Conservation (phyloP, 2,113 vertebrate genomes). For the Barbus barbus region DNA sequence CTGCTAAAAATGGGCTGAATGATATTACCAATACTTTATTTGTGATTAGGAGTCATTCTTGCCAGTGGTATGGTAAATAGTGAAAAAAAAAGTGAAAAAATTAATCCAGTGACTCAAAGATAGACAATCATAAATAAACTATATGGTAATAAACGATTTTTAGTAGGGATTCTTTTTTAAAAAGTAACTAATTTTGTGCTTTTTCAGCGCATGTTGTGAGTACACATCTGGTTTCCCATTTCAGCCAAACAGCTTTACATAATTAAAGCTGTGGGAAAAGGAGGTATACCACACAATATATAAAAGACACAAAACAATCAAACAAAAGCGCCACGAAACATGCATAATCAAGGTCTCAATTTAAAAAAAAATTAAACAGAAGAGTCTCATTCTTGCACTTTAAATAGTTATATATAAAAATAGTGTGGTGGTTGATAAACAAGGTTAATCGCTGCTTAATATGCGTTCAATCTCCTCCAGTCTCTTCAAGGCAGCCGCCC, state of each 20-base stretch:
- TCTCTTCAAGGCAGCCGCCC: constrained; percentile 94
- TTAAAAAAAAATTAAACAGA: constrained; percentile 8
- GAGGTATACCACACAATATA: background rate
- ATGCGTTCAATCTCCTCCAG: constrained; percentile 98
- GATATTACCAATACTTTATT: constrained; percentile 66
- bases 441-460: constrained; percentile 88
- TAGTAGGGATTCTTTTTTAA: background rate
- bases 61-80: constrained; percentile 68
- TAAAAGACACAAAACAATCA: constrained; percentile 3
- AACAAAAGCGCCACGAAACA: constrained; percentile 30
- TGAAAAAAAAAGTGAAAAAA: constrained; percentile 36
- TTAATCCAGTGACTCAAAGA: constrained; percentile 16
- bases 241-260: constrained; percentile 12
- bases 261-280: constrained; percentile 35
- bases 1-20: constrained; percentile 52
- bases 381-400: constrained; percentile 43
- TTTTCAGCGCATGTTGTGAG: constrained; percentile 4
- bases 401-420: constrained; percentile 69
- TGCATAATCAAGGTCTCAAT: constrained; percentile 48
- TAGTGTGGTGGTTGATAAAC: constrained; percentile 58
- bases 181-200: constrained; percentile 40
- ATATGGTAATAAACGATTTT: constrained; percentile 43
- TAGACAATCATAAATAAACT: constrained; percentile 43
- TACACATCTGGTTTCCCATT: background rate
- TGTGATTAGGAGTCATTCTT: constrained; percentile 35